A percentile compares a stretch with the other conserved stretches of the same genome.
Evolutionary conservation across 2,888 invertebrate genomes (phyloP).

Genomic region (Hesperia comma): DNA sequence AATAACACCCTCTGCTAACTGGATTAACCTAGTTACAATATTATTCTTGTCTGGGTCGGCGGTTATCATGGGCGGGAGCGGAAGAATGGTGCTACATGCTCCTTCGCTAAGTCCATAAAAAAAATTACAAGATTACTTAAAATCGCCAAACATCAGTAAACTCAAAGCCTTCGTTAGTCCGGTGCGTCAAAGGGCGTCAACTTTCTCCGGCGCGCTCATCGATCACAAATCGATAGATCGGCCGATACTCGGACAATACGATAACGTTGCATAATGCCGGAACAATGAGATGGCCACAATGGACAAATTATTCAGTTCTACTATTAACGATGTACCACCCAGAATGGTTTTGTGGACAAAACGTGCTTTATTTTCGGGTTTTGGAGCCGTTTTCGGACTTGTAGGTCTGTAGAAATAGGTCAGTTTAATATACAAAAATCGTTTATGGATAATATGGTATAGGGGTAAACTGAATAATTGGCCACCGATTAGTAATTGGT

Average conservation of each 20-base stretch:
- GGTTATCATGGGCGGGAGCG: too few species aligned
- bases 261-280: conserved; percentile 51
- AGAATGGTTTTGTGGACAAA: background rate
- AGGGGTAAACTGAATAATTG: too few species aligned
- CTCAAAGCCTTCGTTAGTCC: background rate
- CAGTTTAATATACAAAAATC: background rate
- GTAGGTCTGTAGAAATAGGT: background rate
- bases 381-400: background rate
- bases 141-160: too few species aligned
- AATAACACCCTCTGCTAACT: too few species aligned
- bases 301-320: conserved; percentile 10
- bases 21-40: too few species aligned
- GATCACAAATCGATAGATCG: conserved; percentile 57
- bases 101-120: too few species aligned
- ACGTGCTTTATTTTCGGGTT: background rate
- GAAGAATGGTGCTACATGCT: too few species aligned
- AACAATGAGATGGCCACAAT: conserved; percentile 18
- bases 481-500: too few species aligned
- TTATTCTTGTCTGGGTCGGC: too few species aligned
- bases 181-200: conserved; percentile 36
- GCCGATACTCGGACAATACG: conserved; percentile 32
- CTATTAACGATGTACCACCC: conserved; percentile 16
- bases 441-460: too few species aligned
- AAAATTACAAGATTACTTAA: too few species aligned
- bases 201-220: conserved; percentile 66